Conservation (phyloP, 2,113 vertebrate genomes). For the Chaetorhynchus papuensis region DNA sequence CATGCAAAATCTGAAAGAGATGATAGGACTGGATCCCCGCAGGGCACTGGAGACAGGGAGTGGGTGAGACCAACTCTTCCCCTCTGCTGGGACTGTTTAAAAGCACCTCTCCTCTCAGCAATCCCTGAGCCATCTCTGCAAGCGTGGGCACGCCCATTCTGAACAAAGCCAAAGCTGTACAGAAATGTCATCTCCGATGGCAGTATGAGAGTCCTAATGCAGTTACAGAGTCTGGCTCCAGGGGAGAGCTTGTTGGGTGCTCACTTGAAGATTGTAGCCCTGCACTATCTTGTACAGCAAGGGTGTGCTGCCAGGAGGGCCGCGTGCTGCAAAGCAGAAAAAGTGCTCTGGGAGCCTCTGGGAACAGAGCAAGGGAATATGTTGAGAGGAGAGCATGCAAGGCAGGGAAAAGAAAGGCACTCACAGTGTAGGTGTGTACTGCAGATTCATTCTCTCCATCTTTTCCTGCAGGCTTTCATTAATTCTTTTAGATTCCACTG, state of each 20-base stretch:
- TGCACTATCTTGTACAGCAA: not conserved
- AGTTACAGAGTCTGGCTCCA: not conserved
- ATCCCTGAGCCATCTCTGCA: not conserved
- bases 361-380: not conserved
- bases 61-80: not conserved
- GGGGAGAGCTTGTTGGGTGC: not conserved
- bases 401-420: not conserved
- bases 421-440: not conserved
- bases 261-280: not conserved
- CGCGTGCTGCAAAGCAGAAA: not conserved
- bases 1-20: not conserved
- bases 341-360: not conserved
- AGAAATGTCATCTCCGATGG: not conserved
- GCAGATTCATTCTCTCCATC: not conserved
- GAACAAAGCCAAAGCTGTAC: fast-evolving
- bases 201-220: not conserved
- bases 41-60: not conserved
- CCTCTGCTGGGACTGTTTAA: not conserved
- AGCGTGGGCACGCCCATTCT: not conserved
- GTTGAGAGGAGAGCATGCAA: not conserved
- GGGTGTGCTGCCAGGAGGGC: not conserved
- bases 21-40: not conserved
- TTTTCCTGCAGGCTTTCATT: not conserved
- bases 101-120: not conserved
- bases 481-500: not conserved